These are phyloP conservation scores for Diaprepes abbreviatus DNA, from an alignment of 2,888 invertebrate species.

Conservation along the genomic window DNA sequence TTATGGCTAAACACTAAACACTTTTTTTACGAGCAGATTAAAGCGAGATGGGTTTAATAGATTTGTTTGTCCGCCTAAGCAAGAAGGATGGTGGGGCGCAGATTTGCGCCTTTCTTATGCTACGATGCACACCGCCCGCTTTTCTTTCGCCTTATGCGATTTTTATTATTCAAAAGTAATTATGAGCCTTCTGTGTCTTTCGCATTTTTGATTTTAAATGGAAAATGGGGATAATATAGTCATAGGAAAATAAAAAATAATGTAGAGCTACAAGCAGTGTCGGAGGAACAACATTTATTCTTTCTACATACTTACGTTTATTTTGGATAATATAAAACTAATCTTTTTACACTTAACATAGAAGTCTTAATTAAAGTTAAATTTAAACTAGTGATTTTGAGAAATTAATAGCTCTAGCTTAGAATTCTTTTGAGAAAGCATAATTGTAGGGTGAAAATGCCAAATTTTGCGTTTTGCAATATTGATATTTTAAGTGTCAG, in stretches of 20 bases:
- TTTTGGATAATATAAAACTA: too few relatives aligned
- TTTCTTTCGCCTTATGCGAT: constrained; percentile 49
- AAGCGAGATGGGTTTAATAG: constrained; percentile 64
- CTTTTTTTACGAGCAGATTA: constrained; percentile 66
- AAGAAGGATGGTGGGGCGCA: constrained; percentile 55
- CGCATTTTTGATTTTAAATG: constrained; percentile 14
- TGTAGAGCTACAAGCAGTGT: not conserved
- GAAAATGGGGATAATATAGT: constrained; percentile 31
- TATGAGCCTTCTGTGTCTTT: constrained; percentile 41
- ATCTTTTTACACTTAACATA: too few relatives aligned
- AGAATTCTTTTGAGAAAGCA: too few relatives aligned
- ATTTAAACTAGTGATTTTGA: too few relatives aligned
- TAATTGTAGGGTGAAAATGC: too few relatives aligned
- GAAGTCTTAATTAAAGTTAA: too few relatives aligned
- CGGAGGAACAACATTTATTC: too few relatives aligned
- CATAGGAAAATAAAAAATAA: constrained; percentile 3
- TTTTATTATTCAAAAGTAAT: constrained; percentile 57
- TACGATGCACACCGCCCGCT: constrained; percentile 37
- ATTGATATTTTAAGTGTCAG: too few relatives aligned
- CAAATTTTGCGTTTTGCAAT: too few relatives aligned
- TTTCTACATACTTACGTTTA: too few relatives aligned
- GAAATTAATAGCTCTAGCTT: too few relatives aligned
- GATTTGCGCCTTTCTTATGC: constrained; percentile 56
- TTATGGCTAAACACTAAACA: constrained; percentile 67
- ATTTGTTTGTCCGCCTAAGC: constrained; percentile 62